Conservation (phyloP, 2,888 invertebrate species). For the Apeira syringaria region DNA sequence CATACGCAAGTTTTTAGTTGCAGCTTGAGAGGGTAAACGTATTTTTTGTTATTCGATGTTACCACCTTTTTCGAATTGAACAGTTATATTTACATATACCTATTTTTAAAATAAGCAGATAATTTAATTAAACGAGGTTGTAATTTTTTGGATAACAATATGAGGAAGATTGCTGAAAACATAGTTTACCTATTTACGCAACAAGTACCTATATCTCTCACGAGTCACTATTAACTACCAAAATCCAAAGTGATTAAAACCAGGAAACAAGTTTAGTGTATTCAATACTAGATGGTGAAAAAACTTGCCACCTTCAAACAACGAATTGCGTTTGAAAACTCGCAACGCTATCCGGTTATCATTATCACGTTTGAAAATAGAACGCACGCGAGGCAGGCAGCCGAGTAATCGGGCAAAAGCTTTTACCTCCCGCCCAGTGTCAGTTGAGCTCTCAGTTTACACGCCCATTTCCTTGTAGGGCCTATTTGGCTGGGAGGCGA, state of each 20-base stretch:
- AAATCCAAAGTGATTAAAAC: no score
- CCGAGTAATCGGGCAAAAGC: constrained; percentile 80
- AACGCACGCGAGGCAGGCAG: constrained; percentile 79
- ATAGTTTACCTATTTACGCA: no score
- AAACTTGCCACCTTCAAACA: constrained; percentile 9
- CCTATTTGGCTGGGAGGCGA: constrained; percentile 63
- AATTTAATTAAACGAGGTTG: no score
- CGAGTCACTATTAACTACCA: no score
- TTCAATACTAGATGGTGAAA: no score
- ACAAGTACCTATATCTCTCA: no score
- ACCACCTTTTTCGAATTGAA: no score
- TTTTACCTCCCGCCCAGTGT: constrained; percentile 62
- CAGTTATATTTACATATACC: no score
- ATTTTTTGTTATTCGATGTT: constrained; percentile 10
- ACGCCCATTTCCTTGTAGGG: constrained; percentile 65
- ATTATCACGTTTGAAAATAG: constrained; percentile 81
- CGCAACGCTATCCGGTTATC: constrained; percentile 67
- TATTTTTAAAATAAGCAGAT: no score
- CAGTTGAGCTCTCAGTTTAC: constrained; percentile 58
- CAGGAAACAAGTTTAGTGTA: no score
- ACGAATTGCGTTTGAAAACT: constrained; percentile 31
- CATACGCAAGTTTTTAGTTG: constrained; percentile 21
- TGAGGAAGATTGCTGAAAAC: no score
- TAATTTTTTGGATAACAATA: no score
- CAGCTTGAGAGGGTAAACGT: constrained; percentile 9